Evolutionary conservation across 2,113 vertebrate genomes (phyloP), one percentile per base, ranked within the genome.

Genomic region (Geococcyx californianus): DNA sequence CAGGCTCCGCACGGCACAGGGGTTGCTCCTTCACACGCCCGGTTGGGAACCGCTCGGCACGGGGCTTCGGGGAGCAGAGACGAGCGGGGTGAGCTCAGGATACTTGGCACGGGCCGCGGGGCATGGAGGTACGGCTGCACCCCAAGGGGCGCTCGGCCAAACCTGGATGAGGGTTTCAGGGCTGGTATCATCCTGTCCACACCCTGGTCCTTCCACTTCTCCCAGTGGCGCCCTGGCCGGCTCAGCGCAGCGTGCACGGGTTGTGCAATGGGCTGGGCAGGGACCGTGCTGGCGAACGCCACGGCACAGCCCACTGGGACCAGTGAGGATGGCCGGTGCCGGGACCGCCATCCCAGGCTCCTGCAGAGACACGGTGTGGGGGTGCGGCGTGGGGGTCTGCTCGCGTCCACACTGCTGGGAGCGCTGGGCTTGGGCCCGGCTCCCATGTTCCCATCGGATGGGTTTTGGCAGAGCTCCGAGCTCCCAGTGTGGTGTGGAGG

Each of bases 211-310:
- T 12, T 10, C 58, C 7, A 0, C 4, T 9, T 56, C n/a, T 76
- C 55, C 13, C 4, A 0, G 87, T 70, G 8, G 80, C 38, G 10
- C 36, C 76, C 31, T 54, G 54, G 90, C 90, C 4, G 8, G 52
- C 6, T 7, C 44, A 3, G 67, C 44, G 5, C 6, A 18, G 77
- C 73, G 7, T 4, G 51, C 5, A 21, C 0, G 16, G 24, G 47
- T 95, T 94, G 75, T 87, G 94, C 94, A 91, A 93, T 10, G 21
- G 8, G 8, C 67, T n/a, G 87, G 90, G 87, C 92, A 82, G 87
- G 63, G 82, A 51, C 77, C 84, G 49, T 15, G 0, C 36, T 6
- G 0, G 74, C 15, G 4, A 70, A 59, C 12, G 24, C 60, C 18
- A 13, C 49, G 0, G 36, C 77, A 10, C 4, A 56, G 69, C 81